Percentiles rank a stretch among this genome's conserved stretches.
Evolutionary conservation across 2,113 vertebrate genomes (phyloP).

Genomic region (Podocnemis expansa): DNA sequence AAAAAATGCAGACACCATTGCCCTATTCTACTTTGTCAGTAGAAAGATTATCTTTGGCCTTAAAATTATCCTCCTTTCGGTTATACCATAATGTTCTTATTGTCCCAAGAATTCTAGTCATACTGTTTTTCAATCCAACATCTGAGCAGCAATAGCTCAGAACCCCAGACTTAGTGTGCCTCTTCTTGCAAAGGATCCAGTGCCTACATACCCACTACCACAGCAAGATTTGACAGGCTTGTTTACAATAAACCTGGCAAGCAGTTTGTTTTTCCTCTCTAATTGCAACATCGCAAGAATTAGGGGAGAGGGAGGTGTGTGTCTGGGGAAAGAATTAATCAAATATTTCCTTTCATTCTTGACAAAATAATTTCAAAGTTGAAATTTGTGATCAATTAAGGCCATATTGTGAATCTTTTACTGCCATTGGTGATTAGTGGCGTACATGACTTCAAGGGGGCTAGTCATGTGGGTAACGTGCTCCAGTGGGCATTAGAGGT

Average conservation of each 20-base stretch:
- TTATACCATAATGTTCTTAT: not conserved
- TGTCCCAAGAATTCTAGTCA: not conserved
- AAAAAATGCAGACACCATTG: conserved; percentile 12
- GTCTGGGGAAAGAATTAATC: not conserved
- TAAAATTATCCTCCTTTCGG: conserved; percentile 19
- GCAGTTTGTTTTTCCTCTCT: conserved; percentile 19
- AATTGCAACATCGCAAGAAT: not conserved
- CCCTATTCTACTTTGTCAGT: not conserved
- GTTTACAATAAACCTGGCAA: conserved; percentile 50
- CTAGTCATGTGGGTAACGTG: not conserved
- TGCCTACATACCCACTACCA: conserved; percentile 9
- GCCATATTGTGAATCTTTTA: not conserved
- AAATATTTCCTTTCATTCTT: not conserved
- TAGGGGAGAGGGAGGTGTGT: accelerated
- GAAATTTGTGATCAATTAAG: not conserved
- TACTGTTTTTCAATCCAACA: conserved; percentile 35
- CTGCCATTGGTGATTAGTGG: not conserved
- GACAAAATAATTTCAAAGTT: not conserved
- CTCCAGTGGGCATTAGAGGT: not conserved
- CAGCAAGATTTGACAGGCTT: conserved; percentile 29
- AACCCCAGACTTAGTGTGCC: conserved; percentile 6
- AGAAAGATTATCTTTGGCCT: conserved; percentile 20
- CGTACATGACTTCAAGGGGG: not conserved
- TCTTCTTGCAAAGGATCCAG: conserved; percentile 14
- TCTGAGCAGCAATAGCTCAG: conserved; percentile 40